phyloP scores from a whole-genome alignment of 2,797 vertebrate genomes.

The Poeciliopsis gracilis region DNA sequence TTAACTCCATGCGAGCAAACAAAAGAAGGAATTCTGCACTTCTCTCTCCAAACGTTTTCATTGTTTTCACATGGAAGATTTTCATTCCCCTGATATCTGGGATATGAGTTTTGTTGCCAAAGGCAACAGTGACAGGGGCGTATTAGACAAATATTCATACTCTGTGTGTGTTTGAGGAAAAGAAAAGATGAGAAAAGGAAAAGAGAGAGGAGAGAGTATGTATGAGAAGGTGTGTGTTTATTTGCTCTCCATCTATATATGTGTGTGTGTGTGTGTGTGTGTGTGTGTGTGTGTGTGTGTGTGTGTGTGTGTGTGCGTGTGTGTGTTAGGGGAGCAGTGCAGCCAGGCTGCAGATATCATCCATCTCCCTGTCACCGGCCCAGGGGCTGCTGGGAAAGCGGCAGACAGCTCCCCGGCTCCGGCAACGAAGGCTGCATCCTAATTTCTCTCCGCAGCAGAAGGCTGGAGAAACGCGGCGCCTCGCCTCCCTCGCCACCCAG shows the following conservation, averaged over 20 bases:
- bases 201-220: slow-evolving; percentile 24
- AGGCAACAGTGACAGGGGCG: slow-evolving; percentile 57
- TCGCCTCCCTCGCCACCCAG: slow-evolving; percentile 68
- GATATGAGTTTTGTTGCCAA: slow-evolving; percentile 68
- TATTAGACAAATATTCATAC: slow-evolving; percentile 66
- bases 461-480: slow-evolving; percentile 47
- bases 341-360: slow-evolving; percentile 92
- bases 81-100: slow-evolving; percentile 59
- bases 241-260: slow-evolving; percentile 38
- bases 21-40: slow-evolving; percentile 37
- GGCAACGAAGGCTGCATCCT: slow-evolving; percentile 92
- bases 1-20: slow-evolving; percentile 52
- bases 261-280: slow-evolving; percentile 2
- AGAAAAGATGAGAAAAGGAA: slow-evolving; percentile 23
- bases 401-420: slow-evolving; percentile 87
- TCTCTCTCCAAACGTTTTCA: slow-evolving; percentile 48
- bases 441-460: slow-evolving; percentile 74
- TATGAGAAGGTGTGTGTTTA: slow-evolving; percentile 43
- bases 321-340: slow-evolving; percentile 71
- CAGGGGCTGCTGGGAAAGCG: slow-evolving; percentile 90
- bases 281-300: background rate
- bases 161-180: slow-evolving; percentile 24
- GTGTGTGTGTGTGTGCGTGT: slow-evolving; percentile 16
- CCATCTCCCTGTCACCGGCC: slow-evolving; percentile 96
- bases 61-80: slow-evolving; percentile 64